Percentiles rank a stretch among this genome's conserved stretches.
phyloP scores from a whole-genome alignment of 2,113 vertebrate genomes.

The Tragelaphus imberbis region DNA sequence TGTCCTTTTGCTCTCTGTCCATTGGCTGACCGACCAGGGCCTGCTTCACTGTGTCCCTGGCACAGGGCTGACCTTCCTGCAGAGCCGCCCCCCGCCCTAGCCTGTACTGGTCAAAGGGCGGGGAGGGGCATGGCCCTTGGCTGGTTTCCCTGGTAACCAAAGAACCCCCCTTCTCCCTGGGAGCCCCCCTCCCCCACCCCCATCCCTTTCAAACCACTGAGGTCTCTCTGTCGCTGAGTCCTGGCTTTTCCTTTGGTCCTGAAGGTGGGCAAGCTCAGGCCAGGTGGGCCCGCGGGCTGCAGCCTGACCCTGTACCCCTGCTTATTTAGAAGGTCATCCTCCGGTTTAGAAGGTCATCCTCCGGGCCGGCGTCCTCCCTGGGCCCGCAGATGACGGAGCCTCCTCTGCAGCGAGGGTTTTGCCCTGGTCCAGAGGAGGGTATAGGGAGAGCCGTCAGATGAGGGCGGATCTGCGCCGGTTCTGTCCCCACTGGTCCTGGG shows the following conservation, averaged over 20 bases:
- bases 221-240: background rate
- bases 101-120: background rate
- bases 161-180: background rate
- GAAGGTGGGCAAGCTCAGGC: background rate
- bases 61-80: background rate
- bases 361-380: background rate
- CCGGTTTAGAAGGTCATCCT: background rate
- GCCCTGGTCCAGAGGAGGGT: background rate
- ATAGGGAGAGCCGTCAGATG: too few species aligned
- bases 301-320: background rate
- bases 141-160: background rate
- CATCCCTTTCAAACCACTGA: background rate
- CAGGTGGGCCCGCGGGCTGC: background rate
- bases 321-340: background rate
- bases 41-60: background rate
- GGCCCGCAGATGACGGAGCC: too few species aligned
- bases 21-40: background rate
- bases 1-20: background rate
- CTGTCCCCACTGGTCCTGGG: background rate
- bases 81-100: background rate
- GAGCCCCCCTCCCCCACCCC: background rate
- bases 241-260: fast-evolving
- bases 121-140: background rate
- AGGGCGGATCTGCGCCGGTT: too few species aligned
- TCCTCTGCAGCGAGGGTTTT: background rate